Conservation (phyloP, 2,113 vertebrate genomes). For the Toxostoma redivivum region DNA sequence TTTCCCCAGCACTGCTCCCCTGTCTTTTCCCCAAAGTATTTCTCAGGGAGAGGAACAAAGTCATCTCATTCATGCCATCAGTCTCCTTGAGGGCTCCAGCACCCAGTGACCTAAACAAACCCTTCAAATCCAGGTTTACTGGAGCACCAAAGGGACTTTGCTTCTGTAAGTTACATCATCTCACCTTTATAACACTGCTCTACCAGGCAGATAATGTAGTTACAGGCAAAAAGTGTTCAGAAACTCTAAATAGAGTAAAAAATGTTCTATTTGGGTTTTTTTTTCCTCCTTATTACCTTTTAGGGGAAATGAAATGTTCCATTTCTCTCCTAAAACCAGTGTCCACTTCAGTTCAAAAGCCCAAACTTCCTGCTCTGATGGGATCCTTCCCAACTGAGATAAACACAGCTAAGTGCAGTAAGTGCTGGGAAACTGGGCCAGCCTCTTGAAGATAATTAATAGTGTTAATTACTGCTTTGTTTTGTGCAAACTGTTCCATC, state of each 20-base stretch:
- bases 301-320: background rate
- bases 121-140: constrained; percentile 47
- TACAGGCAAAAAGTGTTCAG: background rate
- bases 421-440: background rate
- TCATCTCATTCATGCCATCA: constrained; percentile 43
- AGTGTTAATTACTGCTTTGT: background rate
- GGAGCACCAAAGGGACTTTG: background rate
- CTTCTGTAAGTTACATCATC: background rate
- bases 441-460: background rate
- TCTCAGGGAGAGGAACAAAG: constrained; percentile 67
- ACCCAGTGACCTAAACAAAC: constrained; percentile 57
- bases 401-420: background rate
- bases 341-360: background rate
- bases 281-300: background rate
- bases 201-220: background rate
- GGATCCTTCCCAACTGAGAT: background rate
- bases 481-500: background rate
- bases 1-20: constrained; percentile 7
- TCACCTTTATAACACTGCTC: background rate
- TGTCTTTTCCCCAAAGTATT: constrained; percentile 53
- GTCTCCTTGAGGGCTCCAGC: constrained; percentile 50
- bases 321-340: background rate
- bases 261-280: background rate
- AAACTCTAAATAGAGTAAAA: constrained; percentile 3
- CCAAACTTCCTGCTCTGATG: background rate